phyloP scores from a whole-genome alignment of 2,888 invertebrate species.

The Agrochola litura region DNA sequence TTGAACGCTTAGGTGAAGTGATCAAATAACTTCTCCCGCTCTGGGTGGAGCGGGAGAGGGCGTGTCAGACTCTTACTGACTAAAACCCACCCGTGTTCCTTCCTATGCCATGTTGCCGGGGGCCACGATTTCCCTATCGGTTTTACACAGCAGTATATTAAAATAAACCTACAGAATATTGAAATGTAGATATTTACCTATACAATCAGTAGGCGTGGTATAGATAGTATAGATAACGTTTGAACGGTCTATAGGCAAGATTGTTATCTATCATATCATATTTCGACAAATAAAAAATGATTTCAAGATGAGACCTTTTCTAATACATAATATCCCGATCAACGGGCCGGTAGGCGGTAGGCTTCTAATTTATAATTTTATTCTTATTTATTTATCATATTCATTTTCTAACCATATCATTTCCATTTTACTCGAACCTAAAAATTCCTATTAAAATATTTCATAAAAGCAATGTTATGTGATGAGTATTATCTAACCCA shows the following conservation, averaged over 20 bases:
- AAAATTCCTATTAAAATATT: conserved; percentile 10
- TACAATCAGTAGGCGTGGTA: background rate
- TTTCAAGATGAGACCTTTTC: background rate
- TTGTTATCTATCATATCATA: background rate
- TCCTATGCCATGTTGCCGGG: too few species aligned
- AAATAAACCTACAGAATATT: background rate
- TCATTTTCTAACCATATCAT: conserved; percentile 21
- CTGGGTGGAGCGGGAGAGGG: too few species aligned
- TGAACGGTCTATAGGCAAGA: background rate
- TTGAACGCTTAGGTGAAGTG: too few species aligned
- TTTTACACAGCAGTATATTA: too few species aligned
- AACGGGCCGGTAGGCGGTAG: background rate
- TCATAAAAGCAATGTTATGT: conserved; percentile 13
- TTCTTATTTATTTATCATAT: conserved; percentile 39
- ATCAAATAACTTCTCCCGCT: too few species aligned
- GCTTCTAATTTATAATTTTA: conserved; percentile 13
- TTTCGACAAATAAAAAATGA: background rate
- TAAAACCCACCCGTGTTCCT: too few species aligned
- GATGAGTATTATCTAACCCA: conserved; percentile 28
- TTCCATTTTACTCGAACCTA: background rate
- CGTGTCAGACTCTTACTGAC: too few species aligned
- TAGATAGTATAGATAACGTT: background rate
- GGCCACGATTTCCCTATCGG: too few species aligned
- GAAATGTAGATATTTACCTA: background rate
- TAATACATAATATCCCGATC: background rate